These are phyloP conservation scores for Cirrhinus mrigala DNA, from an alignment of 2,797 vertebrate genomes.

Conservation along the genomic window DNA sequence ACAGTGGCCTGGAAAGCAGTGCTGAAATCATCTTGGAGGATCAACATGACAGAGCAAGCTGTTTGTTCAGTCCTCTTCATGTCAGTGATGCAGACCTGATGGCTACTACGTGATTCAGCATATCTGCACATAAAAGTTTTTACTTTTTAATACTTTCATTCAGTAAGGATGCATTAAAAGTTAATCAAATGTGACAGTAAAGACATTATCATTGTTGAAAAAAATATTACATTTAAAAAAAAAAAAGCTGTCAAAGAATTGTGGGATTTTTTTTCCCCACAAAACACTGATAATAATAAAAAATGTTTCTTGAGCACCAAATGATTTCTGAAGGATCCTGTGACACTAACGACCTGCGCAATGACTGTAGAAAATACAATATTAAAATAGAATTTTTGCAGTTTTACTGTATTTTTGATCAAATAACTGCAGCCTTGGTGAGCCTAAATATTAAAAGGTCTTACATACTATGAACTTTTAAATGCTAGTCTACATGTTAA, in stretches of 20 bases:
- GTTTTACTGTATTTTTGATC: not conserved
- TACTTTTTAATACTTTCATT: not conserved
- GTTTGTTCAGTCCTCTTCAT: not conserved
- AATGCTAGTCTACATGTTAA: not conserved
- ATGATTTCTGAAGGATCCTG: not conserved
- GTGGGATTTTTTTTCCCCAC: no score
- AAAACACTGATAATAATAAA: no score
- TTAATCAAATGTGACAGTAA: not conserved
- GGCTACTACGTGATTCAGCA: not conserved
- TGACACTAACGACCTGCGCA: not conserved
- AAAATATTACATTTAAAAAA: not conserved
- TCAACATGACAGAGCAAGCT: not conserved
- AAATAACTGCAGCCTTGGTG: not conserved
- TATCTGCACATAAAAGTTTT: not conserved
- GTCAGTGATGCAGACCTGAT: not conserved
- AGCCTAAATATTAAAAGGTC: not conserved
- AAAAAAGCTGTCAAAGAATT: no score
- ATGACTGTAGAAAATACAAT: not conserved
- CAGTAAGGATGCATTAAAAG: not conserved
- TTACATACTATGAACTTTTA: not conserved
- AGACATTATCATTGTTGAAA: not conserved
- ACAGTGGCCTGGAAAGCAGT: not conserved
- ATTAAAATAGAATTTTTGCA: not conserved
- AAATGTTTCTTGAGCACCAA: not conserved
- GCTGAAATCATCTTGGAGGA: slow-evolving; percentile 24